These are phyloP conservation scores for Drosophila neotestacea DNA, from an alignment of 2,888 invertebrate genomes.

Conservation along the genomic window DNA sequence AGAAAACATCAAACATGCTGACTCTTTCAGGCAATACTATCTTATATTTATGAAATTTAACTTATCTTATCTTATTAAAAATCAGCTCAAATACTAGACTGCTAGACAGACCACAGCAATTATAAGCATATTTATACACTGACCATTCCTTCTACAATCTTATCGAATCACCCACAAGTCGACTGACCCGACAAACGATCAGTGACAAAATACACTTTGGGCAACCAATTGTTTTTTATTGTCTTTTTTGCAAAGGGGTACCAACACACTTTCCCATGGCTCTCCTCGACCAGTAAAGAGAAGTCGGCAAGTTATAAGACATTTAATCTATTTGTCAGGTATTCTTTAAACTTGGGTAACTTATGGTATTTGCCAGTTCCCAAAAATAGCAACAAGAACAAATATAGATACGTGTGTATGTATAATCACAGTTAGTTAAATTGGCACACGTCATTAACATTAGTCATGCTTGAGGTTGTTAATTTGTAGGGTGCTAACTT, in stretches of 20 bases:
- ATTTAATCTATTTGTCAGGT: constrained; percentile 42
- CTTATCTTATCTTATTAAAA: constrained; percentile 12
- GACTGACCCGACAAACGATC: constrained; percentile 51
- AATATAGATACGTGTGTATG: too few relatives aligned
- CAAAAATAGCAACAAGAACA: constrained; percentile 22
- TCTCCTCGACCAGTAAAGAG: neutral
- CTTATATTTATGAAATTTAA: constrained; percentile 1
- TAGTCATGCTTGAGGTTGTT: constrained; percentile 55
- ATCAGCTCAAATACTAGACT: constrained; percentile 5
- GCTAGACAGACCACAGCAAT: constrained; percentile 4
- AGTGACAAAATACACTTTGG: constrained; percentile 53
- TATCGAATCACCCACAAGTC: constrained; percentile 31
- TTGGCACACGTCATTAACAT: constrained; percentile 53
- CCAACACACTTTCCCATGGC: neutral
- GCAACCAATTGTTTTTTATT: constrained; percentile 56
- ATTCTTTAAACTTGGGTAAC: constrained; percentile 32
- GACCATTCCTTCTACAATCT: constrained; percentile 12
- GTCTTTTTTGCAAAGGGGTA: constrained; percentile 14
- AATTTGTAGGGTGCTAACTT: constrained; percentile 2
- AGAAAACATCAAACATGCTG: neutral
- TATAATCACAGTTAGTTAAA: constrained; percentile 40
- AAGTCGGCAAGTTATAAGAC: constrained; percentile 41
- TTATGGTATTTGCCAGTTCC: constrained; percentile 46
- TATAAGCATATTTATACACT: constrained; percentile 1
- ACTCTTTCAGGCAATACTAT: neutral